Percentiles rank a stretch among this genome's conserved stretches.
phyloP scores from a whole-genome alignment of 2,797 vertebrate species.

The Sebastes taczanowskii region DNA sequence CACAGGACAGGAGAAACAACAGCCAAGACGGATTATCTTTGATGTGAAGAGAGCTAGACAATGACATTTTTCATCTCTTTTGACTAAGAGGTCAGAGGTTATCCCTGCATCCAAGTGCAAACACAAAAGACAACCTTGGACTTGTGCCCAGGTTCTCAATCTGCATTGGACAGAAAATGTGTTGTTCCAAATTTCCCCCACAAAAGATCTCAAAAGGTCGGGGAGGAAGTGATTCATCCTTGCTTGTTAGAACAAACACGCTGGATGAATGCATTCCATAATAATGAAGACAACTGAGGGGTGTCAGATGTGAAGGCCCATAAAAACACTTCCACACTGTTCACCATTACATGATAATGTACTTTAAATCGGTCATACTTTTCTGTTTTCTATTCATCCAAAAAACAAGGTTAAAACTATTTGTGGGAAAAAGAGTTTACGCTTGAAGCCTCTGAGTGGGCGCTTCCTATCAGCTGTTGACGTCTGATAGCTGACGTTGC shows the following conservation, averaged over 20 bases:
- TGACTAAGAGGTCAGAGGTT: conserved; percentile 50
- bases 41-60: conserved; percentile 23
- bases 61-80: conserved; percentile 44
- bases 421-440: not conserved
- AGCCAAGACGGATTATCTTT: conserved; percentile 19
- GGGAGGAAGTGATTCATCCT: conserved; percentile 70
- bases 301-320: conserved; percentile 24
- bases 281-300: conserved; percentile 59
- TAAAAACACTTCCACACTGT: not conserved
- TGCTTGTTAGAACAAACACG: conserved; percentile 63
- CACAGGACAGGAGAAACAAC: conserved; percentile 15
- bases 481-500: not conserved
- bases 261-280: conserved; percentile 58
- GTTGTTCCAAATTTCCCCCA: conserved; percentile 54
- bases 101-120: conserved; percentile 44
- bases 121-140: conserved; percentile 71
- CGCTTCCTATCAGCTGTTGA: not conserved
- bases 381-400: not conserved
- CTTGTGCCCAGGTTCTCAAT: conserved; percentile 45
- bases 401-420: not conserved
- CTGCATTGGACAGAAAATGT: conserved; percentile 49
- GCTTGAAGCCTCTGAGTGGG: not conserved
- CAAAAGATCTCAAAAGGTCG: conserved; percentile 62
- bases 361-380: not conserved
- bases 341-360: not conserved